Percentiles rank a stretch among this genome's conserved stretches.
Evolutionary conservation across 2,113 vertebrate genomes (phyloP).

Genomic region (Hymenochirus boettgeri): DNA sequence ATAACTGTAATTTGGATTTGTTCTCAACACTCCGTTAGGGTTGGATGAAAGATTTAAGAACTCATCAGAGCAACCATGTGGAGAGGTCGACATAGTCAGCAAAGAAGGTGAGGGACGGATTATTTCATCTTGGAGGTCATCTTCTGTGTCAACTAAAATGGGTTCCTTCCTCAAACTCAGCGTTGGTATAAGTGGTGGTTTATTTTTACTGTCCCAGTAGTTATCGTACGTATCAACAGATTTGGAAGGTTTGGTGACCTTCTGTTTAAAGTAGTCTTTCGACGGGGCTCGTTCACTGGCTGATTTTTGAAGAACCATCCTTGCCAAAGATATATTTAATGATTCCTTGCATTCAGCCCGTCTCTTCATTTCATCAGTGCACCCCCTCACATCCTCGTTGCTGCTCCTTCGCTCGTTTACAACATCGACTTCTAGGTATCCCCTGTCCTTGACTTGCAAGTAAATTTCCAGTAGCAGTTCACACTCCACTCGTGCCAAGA

Average conservation of each 20-base stretch:
- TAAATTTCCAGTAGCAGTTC: constrained; percentile 87
- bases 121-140: constrained; percentile 87
- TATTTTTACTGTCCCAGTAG: constrained; percentile 82
- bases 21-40: constrained; percentile 62
- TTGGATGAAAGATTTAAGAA: constrained; percentile 75
- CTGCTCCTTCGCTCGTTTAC: constrained; percentile 76
- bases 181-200: constrained; percentile 80
- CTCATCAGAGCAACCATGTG: constrained; percentile 74
- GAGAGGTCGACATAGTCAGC: constrained; percentile 74
- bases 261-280: constrained; percentile 79
- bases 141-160: constrained; percentile 70
- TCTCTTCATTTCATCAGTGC: constrained; percentile 78
- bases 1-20: constrained; percentile 72
- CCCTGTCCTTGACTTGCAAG: constrained; percentile 82
- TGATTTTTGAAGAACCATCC: constrained; percentile 73
- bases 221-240: constrained; percentile 88
- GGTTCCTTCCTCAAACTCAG: constrained; percentile 89
- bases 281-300: constrained; percentile 73
- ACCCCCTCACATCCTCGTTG: constrained; percentile 77
- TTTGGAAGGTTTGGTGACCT: constrained; percentile 83
- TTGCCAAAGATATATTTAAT: constrained; percentile 76
- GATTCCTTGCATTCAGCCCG: constrained; percentile 75
- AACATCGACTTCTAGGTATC: constrained; percentile 79
- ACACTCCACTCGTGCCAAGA: constrained; percentile 88
- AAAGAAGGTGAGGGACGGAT: constrained; percentile 79